Evolutionary conservation across 2,888 invertebrate genomes (phyloP).

Genomic region (Eurytoma californica): DNA sequence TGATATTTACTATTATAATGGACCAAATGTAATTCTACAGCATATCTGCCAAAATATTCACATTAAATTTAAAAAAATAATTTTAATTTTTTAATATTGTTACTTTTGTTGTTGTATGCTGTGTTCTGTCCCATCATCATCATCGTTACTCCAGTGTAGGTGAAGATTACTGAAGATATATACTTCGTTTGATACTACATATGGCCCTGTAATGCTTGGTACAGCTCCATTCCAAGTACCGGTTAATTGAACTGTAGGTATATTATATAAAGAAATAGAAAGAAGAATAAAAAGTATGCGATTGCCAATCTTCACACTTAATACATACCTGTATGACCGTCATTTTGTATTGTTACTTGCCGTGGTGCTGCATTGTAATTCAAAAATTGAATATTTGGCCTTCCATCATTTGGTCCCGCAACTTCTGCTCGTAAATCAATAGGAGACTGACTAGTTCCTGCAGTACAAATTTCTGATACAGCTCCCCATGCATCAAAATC

Average conservation of each 20-base stretch:
- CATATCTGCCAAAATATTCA: constrained; percentile 5
- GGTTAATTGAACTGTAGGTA: constrained; percentile 1
- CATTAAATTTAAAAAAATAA: too few species aligned
- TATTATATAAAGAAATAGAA: not conserved
- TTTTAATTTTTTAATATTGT: not conserved
- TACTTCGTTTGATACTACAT: not conserved
- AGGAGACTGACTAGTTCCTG: constrained; percentile 19
- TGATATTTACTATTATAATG: constrained; percentile 17
- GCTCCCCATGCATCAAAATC: constrained; percentile 1
- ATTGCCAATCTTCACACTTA: not conserved
- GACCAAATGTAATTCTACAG: constrained; percentile 29
- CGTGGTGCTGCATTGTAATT: not conserved
- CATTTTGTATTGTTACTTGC: not conserved
- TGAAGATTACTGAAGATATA: constrained; percentile 5
- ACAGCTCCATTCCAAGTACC: not conserved
- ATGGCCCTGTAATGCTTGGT: not conserved
- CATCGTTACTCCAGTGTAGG: constrained; percentile 28
- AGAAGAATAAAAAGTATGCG: too few species aligned
- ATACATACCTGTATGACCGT: constrained; percentile 15
- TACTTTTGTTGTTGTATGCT: constrained; percentile 33
- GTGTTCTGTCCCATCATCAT: constrained; percentile 32
- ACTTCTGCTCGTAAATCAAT: constrained; percentile 3
- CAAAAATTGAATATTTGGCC: not conserved
- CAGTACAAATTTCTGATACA: not conserved
- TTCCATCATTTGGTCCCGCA: not conserved